These are phyloP conservation scores for Hippocampus mohnikei DNA, from an alignment of 2,113 vertebrate species.

Conservation along the genomic window DNA sequence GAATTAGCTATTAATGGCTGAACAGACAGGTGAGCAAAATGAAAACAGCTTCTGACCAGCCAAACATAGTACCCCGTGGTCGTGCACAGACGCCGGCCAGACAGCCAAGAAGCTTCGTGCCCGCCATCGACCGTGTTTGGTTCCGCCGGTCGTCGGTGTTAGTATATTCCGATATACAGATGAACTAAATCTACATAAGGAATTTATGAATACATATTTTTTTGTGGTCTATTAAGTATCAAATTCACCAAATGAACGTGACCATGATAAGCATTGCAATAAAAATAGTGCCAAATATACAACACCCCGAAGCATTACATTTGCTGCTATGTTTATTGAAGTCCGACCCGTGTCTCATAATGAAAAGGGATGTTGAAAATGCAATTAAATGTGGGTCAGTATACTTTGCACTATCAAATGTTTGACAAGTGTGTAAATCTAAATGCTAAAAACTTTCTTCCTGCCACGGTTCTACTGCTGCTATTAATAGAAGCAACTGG, in stretches of 20 bases:
- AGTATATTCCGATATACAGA: too few relatives aligned
- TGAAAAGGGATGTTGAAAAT: constrained; percentile 1
- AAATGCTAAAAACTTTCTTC: constrained; percentile 50
- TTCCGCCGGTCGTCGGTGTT: too few relatives aligned
- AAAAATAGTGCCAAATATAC: background rate
- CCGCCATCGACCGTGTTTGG: too few relatives aligned
- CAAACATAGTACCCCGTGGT: too few relatives aligned
- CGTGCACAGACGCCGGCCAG: too few relatives aligned
- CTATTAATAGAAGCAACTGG: constrained; percentile 32
- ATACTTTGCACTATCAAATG: constrained; percentile 33
- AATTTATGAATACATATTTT: too few relatives aligned
- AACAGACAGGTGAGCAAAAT: background rate
- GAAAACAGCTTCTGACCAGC: background rate
- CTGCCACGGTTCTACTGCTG: constrained; percentile 13
- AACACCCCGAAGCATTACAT: background rate
- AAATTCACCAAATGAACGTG: background rate
- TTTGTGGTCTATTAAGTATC: background rate
- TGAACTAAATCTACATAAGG: too few relatives aligned
- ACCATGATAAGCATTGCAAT: background rate
- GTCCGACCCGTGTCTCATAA: background rate
- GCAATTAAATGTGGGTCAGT: constrained; percentile 4
- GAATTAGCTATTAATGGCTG: background rate
- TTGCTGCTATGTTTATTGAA: background rate
- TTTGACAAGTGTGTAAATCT: constrained; percentile 40
- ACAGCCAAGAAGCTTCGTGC: too few relatives aligned